Evolutionary conservation across 1,140 invertebrate genomes (phyloP), one percentile per base, ranked within the genome.

Genomic region (Popillia japonica): DNA sequence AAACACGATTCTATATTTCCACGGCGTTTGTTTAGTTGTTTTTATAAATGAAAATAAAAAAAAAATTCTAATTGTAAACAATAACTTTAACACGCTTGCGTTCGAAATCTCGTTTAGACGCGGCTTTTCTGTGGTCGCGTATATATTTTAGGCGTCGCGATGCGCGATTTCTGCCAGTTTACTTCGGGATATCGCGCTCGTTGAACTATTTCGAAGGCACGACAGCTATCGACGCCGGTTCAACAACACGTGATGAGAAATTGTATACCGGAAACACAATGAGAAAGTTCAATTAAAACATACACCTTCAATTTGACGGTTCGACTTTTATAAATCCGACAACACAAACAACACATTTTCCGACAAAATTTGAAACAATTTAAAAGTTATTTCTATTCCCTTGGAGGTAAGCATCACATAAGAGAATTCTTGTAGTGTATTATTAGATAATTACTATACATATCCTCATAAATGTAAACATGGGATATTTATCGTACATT

Each of bases 121-220:
- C 44, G n/a, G 44, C 44, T 48, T 48, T 48, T 17, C 44, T 48
- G 44, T 48, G n/a, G 1, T 34, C 27, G n/a, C 48, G 48, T 68
- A 68, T 68, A 27, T 68, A 68, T 68, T 68, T 68, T 68, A 68
- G 22, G 61, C 61, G 61, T 23, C 22, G 61, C 61, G 61, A 22
- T 68, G 61, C 61, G 61, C 61, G 61, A 68, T 22, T 68, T 68
- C 27, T 68, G 23, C 61, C 22, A 68, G 61, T 68, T 68, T 22
- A 68, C 22, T 27, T 68, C 61, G 61, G 61, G 22, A 68, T 27
- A 68, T 68, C 61, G 61, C 7, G 61, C 8, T 34, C 61, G 61
- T 68, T 27, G 61, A 20, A 68, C 61, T 27, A 68, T 68, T 68
- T 68, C 22, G 20, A 68, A 68, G 61, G 20, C 22, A 20, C 27